phyloP scores from a whole-genome alignment of 2,797 vertebrate species.

The Heliangelus exortis region DNA sequence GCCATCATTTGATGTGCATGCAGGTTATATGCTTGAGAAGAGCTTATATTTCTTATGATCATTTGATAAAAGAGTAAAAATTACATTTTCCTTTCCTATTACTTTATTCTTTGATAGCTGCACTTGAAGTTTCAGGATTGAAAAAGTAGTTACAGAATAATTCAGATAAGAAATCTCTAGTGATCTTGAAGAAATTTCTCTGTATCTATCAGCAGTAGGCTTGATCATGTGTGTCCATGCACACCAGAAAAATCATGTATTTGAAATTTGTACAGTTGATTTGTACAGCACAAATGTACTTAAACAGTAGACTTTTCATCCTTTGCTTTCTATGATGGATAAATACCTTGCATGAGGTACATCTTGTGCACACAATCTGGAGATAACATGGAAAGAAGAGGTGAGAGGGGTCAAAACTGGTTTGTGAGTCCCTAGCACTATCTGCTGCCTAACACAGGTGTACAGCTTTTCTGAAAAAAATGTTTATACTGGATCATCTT shows the following conservation, averaged over 20 bases:
- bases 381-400: not conserved
- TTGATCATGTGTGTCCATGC: not conserved
- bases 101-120: not conserved
- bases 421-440: not conserved
- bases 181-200: not conserved
- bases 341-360: not conserved
- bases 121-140: not conserved
- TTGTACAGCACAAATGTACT: not conserved
- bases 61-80: not conserved
- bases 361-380: rapidly evolving
- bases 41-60: not conserved
- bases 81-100: not conserved
- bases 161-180: not conserved
- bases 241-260: not conserved
- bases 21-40: not conserved
- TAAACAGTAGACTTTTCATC: rapidly evolving
- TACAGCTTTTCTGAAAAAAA: not conserved
- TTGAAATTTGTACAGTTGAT: not conserved
- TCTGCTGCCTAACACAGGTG: not conserved
- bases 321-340: rapidly evolving
- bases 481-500: not conserved
- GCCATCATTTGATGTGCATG: not conserved
- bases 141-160: not conserved
- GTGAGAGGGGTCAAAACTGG: not conserved
- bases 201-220: rapidly evolving